A percentile compares a stretch with the other conserved stretches of the same genome.
Conservation (phyloP, 2,888 invertebrate species). For the Calliphora vomitoria region DNA sequence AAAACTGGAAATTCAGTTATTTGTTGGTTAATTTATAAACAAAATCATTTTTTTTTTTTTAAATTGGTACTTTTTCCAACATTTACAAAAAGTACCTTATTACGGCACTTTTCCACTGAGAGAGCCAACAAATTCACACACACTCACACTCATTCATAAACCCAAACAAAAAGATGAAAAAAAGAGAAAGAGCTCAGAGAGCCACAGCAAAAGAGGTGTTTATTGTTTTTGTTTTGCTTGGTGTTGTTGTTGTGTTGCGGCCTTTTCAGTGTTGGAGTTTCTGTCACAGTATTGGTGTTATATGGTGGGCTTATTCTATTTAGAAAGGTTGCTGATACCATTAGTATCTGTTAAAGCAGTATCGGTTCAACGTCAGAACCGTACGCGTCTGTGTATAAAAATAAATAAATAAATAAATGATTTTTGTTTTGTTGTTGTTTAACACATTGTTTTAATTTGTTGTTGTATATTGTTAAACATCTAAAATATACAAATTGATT, state of each 20-base stretch:
- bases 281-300: conserved; percentile 56
- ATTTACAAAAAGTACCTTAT: conserved; percentile 6
- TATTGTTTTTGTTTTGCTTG: conserved; percentile 45
- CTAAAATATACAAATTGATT: conserved; percentile 15
- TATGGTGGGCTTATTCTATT: conserved; percentile 78
- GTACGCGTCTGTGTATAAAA: conserved; percentile 77
- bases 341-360: conserved; percentile 81
- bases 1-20: no score
- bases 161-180: neutral
- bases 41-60: no score
- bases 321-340: conserved; percentile 80
- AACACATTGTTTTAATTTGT: conserved; percentile 17
- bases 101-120: neutral
- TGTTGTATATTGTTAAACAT: conserved; percentile 41
- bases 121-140: neutral
- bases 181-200: conserved; percentile 37
- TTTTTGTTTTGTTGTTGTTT: conserved; percentile 29
- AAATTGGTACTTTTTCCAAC: neutral
- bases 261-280: conserved; percentile 69
- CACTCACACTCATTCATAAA: conserved; percentile 66
- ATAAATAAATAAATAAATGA: neutral
- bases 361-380: conserved; percentile 84
- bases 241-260: conserved; percentile 37
- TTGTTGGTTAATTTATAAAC: no score
- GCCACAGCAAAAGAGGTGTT: conserved; percentile 37